Evolutionary conservation across 30 jellyfish, hydroid and myxozoan species (phyloP).

Genomic region (Rhopilema esculentum): DNA sequence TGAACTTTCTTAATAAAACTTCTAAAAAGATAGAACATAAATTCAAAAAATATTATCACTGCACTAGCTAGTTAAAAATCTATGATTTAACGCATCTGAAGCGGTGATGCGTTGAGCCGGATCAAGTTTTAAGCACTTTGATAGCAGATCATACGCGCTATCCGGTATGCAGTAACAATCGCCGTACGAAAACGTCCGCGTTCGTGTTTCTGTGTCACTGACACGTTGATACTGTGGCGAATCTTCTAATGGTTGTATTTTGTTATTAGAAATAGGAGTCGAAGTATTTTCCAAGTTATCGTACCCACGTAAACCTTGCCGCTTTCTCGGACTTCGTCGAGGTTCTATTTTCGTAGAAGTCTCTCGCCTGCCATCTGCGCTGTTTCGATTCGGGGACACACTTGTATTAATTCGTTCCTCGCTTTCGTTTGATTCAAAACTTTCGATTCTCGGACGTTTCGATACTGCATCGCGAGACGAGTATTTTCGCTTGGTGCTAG

Average conservation of each 20-base stretch:
- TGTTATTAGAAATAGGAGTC: background rate
- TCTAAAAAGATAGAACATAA: too few relatives aligned
- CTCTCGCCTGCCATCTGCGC: background rate
- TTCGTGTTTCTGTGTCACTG: background rate
- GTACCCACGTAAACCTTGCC: background rate
- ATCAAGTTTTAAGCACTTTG: conserved; percentile 75
- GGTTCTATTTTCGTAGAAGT: background rate
- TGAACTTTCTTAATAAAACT: too few relatives aligned
- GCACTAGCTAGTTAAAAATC: conserved; percentile 54
- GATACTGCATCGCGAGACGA: conserved; percentile 32
- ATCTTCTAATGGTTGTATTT: background rate
- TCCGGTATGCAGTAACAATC: conserved; percentile 87
- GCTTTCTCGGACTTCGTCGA: conserved; percentile 20
- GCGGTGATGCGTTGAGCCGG: conserved; percentile 95
- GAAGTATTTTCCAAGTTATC: background rate
- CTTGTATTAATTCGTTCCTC: background rate
- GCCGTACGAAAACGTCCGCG: background rate
- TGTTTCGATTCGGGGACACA: background rate
- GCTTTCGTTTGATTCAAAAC: background rate
- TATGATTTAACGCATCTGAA: conserved; percentile 84
- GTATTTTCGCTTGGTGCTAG: conserved; percentile 44
- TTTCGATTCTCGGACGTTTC: conserved; percentile 49
- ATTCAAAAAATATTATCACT: too few relatives aligned
- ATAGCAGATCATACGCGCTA: conserved; percentile 80
- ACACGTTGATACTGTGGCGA: background rate